Evolutionary conservation across 2,888 invertebrate species (phyloP).

Genomic region (Ornithoptera priamus): DNA sequence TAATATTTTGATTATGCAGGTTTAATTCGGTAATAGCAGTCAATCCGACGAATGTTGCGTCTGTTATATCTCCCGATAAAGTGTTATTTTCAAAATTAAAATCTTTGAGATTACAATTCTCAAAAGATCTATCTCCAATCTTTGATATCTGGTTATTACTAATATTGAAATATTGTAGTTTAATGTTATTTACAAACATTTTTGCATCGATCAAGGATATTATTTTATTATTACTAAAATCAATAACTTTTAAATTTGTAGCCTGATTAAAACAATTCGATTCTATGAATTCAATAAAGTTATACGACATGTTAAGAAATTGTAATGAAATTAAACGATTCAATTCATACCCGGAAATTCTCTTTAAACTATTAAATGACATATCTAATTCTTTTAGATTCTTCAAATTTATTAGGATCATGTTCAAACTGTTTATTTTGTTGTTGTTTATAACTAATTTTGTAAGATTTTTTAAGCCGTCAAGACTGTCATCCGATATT

Average conservation of each 20-base stretch:
- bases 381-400: slow-evolving; percentile 49
- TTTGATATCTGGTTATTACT: slow-evolving; percentile 50
- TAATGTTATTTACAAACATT: slow-evolving; percentile 54
- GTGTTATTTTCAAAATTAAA: slow-evolving; percentile 57
- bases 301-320: slow-evolving; percentile 56
- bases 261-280: slow-evolving; percentile 57
- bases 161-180: slow-evolving; percentile 52
- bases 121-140: slow-evolving; percentile 54
- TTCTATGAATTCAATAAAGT: slow-evolving; percentile 52
- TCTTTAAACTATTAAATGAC: slow-evolving; percentile 50
- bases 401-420: slow-evolving; percentile 52
- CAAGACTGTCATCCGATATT: slow-evolving; percentile 51
- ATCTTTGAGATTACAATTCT: slow-evolving; percentile 46
- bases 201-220: slow-evolving; percentile 46
- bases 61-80: slow-evolving; percentile 48
- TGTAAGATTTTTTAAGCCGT: slow-evolving; percentile 43
- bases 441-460: slow-evolving; percentile 52
- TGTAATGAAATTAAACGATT: slow-evolving; percentile 51
- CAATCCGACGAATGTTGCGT: slow-evolving; percentile 54
- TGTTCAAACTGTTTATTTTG: slow-evolving; percentile 48
- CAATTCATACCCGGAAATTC: slow-evolving; percentile 52
- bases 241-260: slow-evolving; percentile 45
- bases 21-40: slow-evolving; percentile 45
- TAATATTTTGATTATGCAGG: slow-evolving; percentile 52
- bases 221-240: slow-evolving; percentile 60